These are phyloP conservation scores for Cryptotermes secundus DNA, from an alignment of 1,140 invertebrate genomes.

Conservation along the genomic window DNA sequence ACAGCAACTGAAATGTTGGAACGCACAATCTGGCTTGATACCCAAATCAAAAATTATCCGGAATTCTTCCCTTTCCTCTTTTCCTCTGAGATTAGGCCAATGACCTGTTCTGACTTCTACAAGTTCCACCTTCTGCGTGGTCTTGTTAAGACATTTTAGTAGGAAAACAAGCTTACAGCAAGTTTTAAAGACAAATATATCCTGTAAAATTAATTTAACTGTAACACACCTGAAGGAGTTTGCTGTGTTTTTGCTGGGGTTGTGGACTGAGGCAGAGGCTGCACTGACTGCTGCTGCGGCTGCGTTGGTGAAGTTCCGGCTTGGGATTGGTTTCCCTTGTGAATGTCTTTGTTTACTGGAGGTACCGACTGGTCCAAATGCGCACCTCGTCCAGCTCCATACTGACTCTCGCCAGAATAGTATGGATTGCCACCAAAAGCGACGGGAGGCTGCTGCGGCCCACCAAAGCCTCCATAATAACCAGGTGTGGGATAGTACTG, in stretches of 20 bases:
- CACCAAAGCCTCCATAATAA: slow-evolving; percentile 26
- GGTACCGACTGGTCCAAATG: background rate
- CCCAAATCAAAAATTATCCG: too few relatives aligned
- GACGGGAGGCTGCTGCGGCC: slow-evolving; percentile 1
- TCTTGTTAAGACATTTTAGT: too few relatives aligned
- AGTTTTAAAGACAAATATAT: too few relatives aligned
- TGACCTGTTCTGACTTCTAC: too few relatives aligned
- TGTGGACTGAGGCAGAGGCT: slow-evolving; percentile 39
- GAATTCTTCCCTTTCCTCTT: too few relatives aligned
- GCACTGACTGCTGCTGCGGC: slow-evolving; percentile 40
- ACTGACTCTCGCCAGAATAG: slow-evolving; percentile 13
- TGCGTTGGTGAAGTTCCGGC: slow-evolving; percentile 42
- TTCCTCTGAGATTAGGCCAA: too few relatives aligned
- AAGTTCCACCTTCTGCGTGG: too few relatives aligned
- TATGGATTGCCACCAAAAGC: background rate
- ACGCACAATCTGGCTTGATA: too few relatives aligned
- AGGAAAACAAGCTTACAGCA: too few relatives aligned
- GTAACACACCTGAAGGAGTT: slow-evolving; percentile 4
- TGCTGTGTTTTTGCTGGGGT: slow-evolving; percentile 41
- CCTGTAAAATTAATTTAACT: too few relatives aligned
- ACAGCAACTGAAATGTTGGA: too few relatives aligned
- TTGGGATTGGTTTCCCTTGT: slow-evolving; percentile 42
- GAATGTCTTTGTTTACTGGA: slow-evolving; percentile 41
- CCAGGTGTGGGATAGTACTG: background rate
- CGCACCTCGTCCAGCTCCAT: background rate